A percentile compares a stretch with the other conserved stretches of the same genome.
Evolutionary conservation across 2,113 vertebrate genomes (phyloP).

Genomic region (Spea multiplicata): DNA sequence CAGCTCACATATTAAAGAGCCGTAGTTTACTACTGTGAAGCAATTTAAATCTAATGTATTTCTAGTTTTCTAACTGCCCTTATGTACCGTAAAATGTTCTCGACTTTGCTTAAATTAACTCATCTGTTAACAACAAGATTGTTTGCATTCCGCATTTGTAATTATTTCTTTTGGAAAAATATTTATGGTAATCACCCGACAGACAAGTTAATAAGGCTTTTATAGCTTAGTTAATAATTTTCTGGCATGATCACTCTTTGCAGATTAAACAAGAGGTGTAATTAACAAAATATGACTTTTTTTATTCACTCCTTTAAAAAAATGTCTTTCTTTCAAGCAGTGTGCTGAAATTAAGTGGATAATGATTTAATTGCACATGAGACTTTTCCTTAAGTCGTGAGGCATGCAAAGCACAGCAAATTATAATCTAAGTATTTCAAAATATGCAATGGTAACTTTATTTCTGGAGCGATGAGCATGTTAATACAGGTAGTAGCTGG

Average conservation of each 20-base stretch:
- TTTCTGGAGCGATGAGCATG: slow-evolving; percentile 12
- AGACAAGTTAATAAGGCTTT: slow-evolving; percentile 20
- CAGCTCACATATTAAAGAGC: no score
- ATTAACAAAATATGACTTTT: neutral
- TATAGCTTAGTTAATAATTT: neutral
- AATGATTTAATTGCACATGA: slow-evolving; percentile 39
- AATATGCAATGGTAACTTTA: slow-evolving; percentile 22
- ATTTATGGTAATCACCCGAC: slow-evolving; percentile 1
- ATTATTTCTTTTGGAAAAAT: no score
- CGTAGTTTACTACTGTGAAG: no score
- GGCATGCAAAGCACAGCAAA: slow-evolving; percentile 13
- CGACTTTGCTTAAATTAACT: no score
- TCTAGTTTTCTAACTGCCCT: no score
- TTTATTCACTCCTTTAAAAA: slow-evolving; percentile 8
- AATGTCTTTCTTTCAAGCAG: slow-evolving; percentile 6
- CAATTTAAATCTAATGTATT: no score
- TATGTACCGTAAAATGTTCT: no score
- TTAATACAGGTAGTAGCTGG: slow-evolving; percentile 18
- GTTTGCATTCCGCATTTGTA: neutral
- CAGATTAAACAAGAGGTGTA: slow-evolving; percentile 2
- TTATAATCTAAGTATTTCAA: slow-evolving; percentile 18
- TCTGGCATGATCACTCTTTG: neutral
- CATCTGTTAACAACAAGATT: neutral
- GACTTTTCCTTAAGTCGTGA: slow-evolving; percentile 19
- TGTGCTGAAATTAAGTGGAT: slow-evolving; percentile 23